Base-by-base conservation (phyloP, 1,140 invertebrate genomes). In the Pseudomyrmex flavicornis region DNA sequence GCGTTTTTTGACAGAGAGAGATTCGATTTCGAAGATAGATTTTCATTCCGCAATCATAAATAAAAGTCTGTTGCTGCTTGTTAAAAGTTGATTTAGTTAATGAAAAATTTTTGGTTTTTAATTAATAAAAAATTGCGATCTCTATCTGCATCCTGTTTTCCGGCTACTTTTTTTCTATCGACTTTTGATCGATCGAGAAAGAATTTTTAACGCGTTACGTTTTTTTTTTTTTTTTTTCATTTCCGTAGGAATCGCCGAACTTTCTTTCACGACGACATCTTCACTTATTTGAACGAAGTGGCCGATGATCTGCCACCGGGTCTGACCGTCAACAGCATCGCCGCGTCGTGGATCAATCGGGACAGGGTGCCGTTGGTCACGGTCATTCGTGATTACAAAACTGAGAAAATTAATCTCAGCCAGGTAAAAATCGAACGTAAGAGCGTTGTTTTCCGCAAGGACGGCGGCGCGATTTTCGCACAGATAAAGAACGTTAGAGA, bases 251-350 rank as follows among this genome's bases (percentile, higher is more conserved):
- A 96, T 89, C 97, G 95, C 90, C 95, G 96, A 79, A 97, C 97
- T 15, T 98, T 98, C 85, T 96, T 95, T 8, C 96, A 96, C 58
- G 96, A 97, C 84, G 97, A 99, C 90, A 95, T 99, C 26, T 99
- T 98, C 97, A 93, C 95, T 46, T 95, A 96, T 20, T 91, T 99
- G 22, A 97, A 97, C 5, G 94, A 96, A 58, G 96, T 97, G 76
- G 96, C 96, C 0, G 85, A 93, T 15, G 92, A 94, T 13, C 92
- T 98, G 15, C 93, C 95, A 0, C 84, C 92, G 8, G 92, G 94
- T n/a, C 91, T 96, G 1, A 95, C 95, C 17, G 94, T 98, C 1
- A 95, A 95, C 84, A 95, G 95, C 73, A 96, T 98, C 50, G 97
- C 96, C 3, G 95, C 96, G 10, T 96, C 97, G 2, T 99, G 98